Conservation (phyloP, 2,113 vertebrate species). For the Periophthalmodon schlosseri region DNA sequence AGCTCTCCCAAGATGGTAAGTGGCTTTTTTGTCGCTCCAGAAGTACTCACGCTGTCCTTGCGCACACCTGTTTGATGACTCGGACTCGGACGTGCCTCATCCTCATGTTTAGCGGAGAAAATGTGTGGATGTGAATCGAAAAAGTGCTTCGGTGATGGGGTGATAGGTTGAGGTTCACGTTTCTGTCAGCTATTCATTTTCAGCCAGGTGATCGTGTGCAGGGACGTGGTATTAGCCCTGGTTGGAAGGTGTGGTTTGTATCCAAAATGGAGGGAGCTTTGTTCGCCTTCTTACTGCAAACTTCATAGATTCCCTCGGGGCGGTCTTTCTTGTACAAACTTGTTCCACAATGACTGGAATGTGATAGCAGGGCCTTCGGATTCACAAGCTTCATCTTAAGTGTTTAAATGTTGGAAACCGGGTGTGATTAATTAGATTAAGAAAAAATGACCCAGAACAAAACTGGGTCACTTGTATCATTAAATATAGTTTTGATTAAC, state of each 20-base stretch:
- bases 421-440: background rate
- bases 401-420: background rate
- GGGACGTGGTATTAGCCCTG: constrained; percentile 1
- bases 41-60: background rate
- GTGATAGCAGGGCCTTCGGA: constrained; percentile 39
- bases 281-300: constrained; percentile 44
- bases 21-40: constrained; percentile 16
- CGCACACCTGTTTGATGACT: background rate
- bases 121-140: background rate
- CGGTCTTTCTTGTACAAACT: constrained; percentile 62
- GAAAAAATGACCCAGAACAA: background rate
- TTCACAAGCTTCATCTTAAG: background rate
- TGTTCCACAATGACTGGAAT: constrained; percentile 71
- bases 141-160: background rate
- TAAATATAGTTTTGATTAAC: constrained; percentile 20
- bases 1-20: constrained; percentile 69
- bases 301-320: constrained; percentile 53
- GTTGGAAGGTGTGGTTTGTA: constrained; percentile 55
- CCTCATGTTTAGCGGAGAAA: background rate
- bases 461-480: background rate
- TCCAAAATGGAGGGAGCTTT: constrained; percentile 64
- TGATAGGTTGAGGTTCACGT: background rate
- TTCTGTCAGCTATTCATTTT: background rate
- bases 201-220: background rate
- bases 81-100: background rate